Conservation (phyloP, 2,113 vertebrate species). For the Brachirus orientalis region DNA sequence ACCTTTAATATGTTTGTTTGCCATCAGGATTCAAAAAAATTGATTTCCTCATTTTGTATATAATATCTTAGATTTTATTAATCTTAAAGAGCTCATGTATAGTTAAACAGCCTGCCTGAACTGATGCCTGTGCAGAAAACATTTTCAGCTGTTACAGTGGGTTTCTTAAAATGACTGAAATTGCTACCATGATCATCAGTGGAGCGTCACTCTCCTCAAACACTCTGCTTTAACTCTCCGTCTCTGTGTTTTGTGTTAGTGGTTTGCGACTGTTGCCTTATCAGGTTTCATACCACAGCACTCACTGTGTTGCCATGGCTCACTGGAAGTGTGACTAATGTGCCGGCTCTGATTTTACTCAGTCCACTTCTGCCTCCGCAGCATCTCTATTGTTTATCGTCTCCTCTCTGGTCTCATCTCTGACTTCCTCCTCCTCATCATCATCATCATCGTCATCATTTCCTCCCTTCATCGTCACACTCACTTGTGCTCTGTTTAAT, state of each 20-base stretch:
- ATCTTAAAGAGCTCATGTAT: no score
- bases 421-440: background rate
- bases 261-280: constrained; percentile 32
- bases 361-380: constrained; percentile 20
- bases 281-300: constrained; percentile 36
- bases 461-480: no score
- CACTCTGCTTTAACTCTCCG: background rate
- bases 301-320: constrained; percentile 48
- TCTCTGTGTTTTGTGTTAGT: background rate
- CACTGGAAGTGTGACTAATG: constrained; percentile 59
- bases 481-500: no score
- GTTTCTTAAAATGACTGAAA: background rate
- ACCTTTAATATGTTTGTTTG: no score
- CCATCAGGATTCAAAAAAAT: no score
- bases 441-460: no score
- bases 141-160: background rate
- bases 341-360: constrained; percentile 34
- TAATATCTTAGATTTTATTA: no score
- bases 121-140: background rate
- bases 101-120: background rate
- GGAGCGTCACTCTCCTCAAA: background rate
- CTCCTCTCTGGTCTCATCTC: constrained; percentile 10
- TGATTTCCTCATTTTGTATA: no score
- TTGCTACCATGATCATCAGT: background rate
- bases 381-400: background rate